Base-by-base conservation (phyloP, 64 coral and sea anemone species). In the Stichodactyla helianthus region DNA sequence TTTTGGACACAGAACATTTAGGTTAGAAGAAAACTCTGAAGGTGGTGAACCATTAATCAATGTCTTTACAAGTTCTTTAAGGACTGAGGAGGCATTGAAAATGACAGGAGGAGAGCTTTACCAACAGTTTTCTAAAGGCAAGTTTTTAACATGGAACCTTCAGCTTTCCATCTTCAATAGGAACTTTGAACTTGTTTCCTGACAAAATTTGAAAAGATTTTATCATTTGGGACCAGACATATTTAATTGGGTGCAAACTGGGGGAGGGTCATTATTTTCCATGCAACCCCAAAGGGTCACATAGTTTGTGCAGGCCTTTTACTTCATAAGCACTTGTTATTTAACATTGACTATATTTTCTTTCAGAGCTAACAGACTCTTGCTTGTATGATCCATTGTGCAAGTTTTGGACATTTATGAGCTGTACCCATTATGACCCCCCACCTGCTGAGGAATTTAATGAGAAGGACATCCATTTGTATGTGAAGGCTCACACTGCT, bases 321-420 rank as follows among this genome's bases (percentile, higher is more conserved):
- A 11, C 20, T 55, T 44, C 56, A 23, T 11, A 85, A 85, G 59
- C 6, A 25, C 11, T 27, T 63, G 55, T 18, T 23, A 58, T 44
- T 44, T 44, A 44, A 3, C 35, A 44, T 44, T 44, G 35, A 44
- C 35, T 44, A 44, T 44, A 44, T 44, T 79, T 89, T 44, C 55
- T 90, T 84, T 27, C 79, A 99, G 97, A 99, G 61, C 93, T 99
- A 53, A 68, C 83, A 63, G 79, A 50, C 60, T 99, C 97, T 20
- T 82, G 57, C 50, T 85, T 95, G 11, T 62, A 93, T 88, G 86
- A 99, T 17, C 90, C 90, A 52, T 60, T 88, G 12, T 99, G 97
- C 93, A 99, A 99, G 83, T 93, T 94, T 56, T 95, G 93, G 97
- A 86, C 86, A 27, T 99, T 99, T 51, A 99, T 99, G 97, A 94